Base-by-base conservation (phyloP, 30 jellyfish, hydroid and myxozoan species). In the Aurelia coerulea region DNA sequence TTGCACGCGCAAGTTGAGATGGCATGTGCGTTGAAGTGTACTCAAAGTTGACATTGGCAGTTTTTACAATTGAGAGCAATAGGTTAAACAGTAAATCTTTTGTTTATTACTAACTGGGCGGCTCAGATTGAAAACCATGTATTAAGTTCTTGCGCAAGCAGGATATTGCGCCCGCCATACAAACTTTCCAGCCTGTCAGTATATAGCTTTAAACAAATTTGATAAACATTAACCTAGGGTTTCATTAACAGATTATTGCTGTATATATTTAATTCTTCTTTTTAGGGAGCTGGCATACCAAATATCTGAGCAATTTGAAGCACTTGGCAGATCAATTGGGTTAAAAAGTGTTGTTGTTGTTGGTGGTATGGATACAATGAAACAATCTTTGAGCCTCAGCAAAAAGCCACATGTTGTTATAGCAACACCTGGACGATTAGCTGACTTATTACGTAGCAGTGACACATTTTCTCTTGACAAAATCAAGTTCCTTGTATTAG, bases 371-470 rank as follows among this genome's bases (percentile, higher is more conserved):
- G 97, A 86, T 49, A 64, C 83, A 58, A 91, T 90, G 66, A 76
- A 89, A 60, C 99, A 95, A 68, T 88, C 96, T 5, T 5, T 71
- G 66, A 94, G 88, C 23, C 80, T 95, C 37, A 83, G 97, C 76
- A 73, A 85, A 14, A 77, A 90, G 66, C 99, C 99, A 13, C 99
- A 95, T 78, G 88, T 95, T 85, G 99, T 95, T 69, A 84, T 95
- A 37, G 99, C 99, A 64, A 95, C 99, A 23, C 99, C 99, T 11
- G 99, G 99, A 5, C 76, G 99, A 35, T 81, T 95, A 42, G 97
- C 97, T 1, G 96, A 72, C 46, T 76, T 88, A n/a, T 72, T 90
- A 59, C 76, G 88, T 10, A 83, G 90, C 62, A 72, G 87, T n/a
- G 95, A 82, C 76, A 75, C 97, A 51, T 88, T 89, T 64, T 35